These are phyloP conservation scores for Machaerirhynchus nigripectus DNA, from an alignment of 2,113 vertebrate species.

Conservation along the genomic window DNA sequence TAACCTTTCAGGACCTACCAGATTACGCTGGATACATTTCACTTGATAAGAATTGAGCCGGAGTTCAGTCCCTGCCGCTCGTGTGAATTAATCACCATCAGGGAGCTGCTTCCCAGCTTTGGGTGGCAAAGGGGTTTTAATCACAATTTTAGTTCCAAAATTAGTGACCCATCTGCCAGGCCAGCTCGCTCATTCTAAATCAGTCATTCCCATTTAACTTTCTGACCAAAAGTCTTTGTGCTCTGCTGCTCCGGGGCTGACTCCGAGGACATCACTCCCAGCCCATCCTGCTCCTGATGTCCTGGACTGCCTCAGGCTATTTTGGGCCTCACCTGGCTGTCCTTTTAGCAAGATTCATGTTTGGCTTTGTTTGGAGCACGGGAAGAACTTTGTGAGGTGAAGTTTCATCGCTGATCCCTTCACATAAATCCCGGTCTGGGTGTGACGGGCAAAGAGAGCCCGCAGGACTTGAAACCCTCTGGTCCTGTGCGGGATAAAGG, in stretches of 20 bases:
- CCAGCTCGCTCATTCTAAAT: not conserved
- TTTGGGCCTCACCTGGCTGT: not conserved
- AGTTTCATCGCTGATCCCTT: not conserved
- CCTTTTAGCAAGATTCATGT: not conserved
- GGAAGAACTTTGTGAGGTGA: not conserved
- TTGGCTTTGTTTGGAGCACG: not conserved
- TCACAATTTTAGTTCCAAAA: conserved; percentile 52
- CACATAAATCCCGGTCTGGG: not conserved
- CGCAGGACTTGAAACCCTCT: not conserved
- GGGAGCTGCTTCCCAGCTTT: not conserved
- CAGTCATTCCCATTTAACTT: not conserved
- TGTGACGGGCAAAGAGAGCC: not conserved
- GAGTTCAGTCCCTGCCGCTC: not conserved
- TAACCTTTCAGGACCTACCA: conserved; percentile 66
- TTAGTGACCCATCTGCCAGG: conserved; percentile 15
- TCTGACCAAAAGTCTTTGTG: not conserved
- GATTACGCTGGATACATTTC: conserved; percentile 48
- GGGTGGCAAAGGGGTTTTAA: conserved; percentile 31
- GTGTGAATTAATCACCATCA: conserved; percentile 31
- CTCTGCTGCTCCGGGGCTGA: not conserved
- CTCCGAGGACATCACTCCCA: not conserved
- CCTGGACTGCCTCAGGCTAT: not conserved
- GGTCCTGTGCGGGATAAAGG: fast-evolving
- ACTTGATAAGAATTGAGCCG: conserved; percentile 44
- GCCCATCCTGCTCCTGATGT: not conserved